Evolutionary conservation across 1,140 invertebrate genomes (phyloP), one percentile per base, ranked within the genome.

Genomic region (Dreissena rostriformis): DNA sequence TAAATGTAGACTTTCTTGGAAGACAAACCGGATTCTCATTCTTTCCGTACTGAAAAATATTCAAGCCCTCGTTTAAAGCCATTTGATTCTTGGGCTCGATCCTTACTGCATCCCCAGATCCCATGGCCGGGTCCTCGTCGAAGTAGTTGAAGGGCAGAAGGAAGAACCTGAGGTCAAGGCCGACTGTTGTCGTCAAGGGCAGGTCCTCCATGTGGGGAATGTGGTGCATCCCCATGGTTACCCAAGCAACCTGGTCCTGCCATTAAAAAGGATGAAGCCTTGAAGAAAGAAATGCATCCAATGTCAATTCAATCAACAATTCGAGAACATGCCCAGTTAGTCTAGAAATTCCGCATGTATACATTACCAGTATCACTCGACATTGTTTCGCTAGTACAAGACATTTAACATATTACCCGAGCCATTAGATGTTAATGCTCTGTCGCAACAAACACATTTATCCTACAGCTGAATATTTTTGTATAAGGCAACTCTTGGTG

Each of bases 81-180:
- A 26, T 53, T 11, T 63, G 52, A 29, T 75, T 70, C 28, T 80
- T 75, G 82, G 84, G 79, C 24, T 82, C 66, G 39, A 87, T 81
- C n/a, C 86, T 84, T 14, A 88, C 76, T 55, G 88, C 78, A 67
- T 90, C 89, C 28, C 75, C 86, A 24, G 90, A 89, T 4, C 85
- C 84, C 53, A 88, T 85, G 68, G 86, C 88, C 0, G 92, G 91
- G 72, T 88, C 88, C 53, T 90, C 84, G 24, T 88, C 86, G 66
- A 92, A 92, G 84, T 89, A 92, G 84, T 93, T 93, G 86, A 87
- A 90, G 8, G 92, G 92, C 10, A 79, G 49, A 12, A 93, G 72
- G 29, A 88, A 80, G 72, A 93, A 83, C 10, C 66, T 65, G 22
- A 89, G 88, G 28, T 90, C 85, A 29, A 84, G 87, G 14, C 84